Evolutionary conservation across 2,888 invertebrate genomes (phyloP), one percentile per base, ranked within the genome.

Genomic region (Aquatica leii): DNA sequence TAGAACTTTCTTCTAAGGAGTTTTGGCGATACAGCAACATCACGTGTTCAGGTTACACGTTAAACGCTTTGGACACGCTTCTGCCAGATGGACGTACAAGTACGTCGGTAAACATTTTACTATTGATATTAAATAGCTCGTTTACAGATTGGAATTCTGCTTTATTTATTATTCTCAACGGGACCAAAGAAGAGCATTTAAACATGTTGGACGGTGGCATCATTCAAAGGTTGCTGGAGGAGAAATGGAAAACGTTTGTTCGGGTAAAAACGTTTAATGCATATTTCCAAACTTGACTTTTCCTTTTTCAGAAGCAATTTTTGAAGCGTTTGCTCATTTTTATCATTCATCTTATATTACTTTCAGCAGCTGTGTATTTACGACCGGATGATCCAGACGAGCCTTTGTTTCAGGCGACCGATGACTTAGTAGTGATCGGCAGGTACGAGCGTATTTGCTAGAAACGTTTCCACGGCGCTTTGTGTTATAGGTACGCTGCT

Each of bases 181-280:
- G 98, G 58, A 96, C 95, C 8, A 98, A 97, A 78, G 94, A 97
- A 76, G 98, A 96, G 76, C 99, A 99, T 86, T 86, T 99, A 78
- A 97, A 98, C 80, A 99, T 99, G 98, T 85, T 99, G 75, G 97
- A 97, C 78, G 97, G 98, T 50, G 98, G 98, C 24, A 98, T 99
- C 59, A 98, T 99, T 76, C 97, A 98, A 79, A 88, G 97, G 75
- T 84, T 99, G 51, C 86, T 99, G 14, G 98, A 98, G 81, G 98
- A 99, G 82, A 99, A 99, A 81, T 99, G 99, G 99, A 98, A 98
- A 82, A 97, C 97, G 0, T 99, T 97, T 84, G 99, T 97, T 20
- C 88, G 93, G 83, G 95, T 95, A 84, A 77, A 83, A 62, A 24
- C 34, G 12, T 34, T 49, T 35, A n/a, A n/a, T n/a, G n/a, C n/a